Evolutionary conservation across 2,888 invertebrate species (phyloP).

Genomic region (Elegia similella): DNA sequence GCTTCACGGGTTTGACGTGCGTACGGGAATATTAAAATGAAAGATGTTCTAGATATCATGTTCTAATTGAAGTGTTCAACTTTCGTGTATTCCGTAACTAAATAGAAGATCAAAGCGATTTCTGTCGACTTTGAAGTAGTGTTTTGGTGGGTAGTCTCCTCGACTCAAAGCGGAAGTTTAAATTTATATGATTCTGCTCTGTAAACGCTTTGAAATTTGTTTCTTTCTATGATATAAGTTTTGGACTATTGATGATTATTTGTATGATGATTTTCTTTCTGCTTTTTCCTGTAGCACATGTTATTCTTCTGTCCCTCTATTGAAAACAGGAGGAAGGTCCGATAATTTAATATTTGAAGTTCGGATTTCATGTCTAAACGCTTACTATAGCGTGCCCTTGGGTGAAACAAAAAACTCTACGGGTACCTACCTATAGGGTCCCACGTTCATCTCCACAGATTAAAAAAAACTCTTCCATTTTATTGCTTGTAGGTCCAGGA

Average conservation of each 20-base stretch:
- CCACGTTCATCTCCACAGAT: too few species aligned
- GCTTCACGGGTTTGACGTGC: conserved; percentile 45
- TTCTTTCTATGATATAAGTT: background rate
- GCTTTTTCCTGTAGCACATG: background rate
- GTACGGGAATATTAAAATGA: conserved; percentile 46
- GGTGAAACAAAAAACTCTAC: too few species aligned
- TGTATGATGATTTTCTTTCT: background rate
- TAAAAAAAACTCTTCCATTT: too few species aligned
- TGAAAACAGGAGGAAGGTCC: too few species aligned
- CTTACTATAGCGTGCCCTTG: too few species aligned
- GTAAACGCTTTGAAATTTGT: conserved; percentile 1
- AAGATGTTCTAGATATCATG: conserved; percentile 49
- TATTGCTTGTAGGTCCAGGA: too few species aligned
- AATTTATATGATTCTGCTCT: conserved; percentile 1
- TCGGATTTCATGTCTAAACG: too few species aligned
- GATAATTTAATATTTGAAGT: too few species aligned
- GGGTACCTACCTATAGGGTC: too few species aligned
- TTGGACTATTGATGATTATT: background rate
- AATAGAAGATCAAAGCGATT: conserved; percentile 67
- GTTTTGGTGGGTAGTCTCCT: conserved; percentile 39
- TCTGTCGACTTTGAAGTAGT: conserved; percentile 61
- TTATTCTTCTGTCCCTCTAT: background rate
- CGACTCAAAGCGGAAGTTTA: conserved; percentile 40
- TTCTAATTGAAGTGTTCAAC: conserved; percentile 59
- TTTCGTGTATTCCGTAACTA: conserved; percentile 54